Base-by-base conservation (phyloP, 2,888 invertebrate species). In the Venusia cambrica region DNA sequence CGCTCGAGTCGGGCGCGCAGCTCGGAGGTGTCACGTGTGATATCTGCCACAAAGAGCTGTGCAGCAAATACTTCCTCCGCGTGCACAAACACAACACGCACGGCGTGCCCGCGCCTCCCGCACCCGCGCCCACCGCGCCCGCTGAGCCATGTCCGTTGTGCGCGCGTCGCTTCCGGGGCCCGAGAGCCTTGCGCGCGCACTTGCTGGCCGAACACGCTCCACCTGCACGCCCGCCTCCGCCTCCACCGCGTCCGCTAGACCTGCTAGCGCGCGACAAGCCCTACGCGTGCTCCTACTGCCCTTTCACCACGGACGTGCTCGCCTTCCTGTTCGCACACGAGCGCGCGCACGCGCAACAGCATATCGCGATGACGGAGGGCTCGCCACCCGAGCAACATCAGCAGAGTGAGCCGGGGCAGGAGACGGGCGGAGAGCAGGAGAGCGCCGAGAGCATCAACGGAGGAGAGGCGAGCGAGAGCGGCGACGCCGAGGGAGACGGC, bases 51-150 rank as follows among this genome's bases (percentile, higher is more conserved):
- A 98, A 98, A 76, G 98, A 99, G 81, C 89, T 99, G 32, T 98
- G 98, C 88, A 98, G 97, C 80, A 98, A 99, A 73, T 98, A 99
- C 73, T 98, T 98, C 70, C 88, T 99, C 38, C 92, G 97, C 46
- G 98, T 98, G 9, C 99, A 99, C 88, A 98, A 98, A 71, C 97
- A 97, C 69, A 98, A 98, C 76, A 97, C 97, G 14, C 99, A 99
- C 73, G 98, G 98, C 7, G 97, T 99, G 40, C 93, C 95, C 5
- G 96, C 97, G 46, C 96, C 96, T 35, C 93, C 93, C 0, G 89
- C 90, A 2, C 90, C 90, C 0, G 61, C 78, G 50, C 55, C 87
- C 64, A 60, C 88, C 47, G 67, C 88, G 46, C 74, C 88, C 48
- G 73, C 80, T 28, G 79, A 76, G 65, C 84, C 83, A 0, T 97